These are phyloP conservation scores for Microcebus murinus DNA, from an alignment of 2,113 vertebrate species.

Conservation along the genomic window DNA sequence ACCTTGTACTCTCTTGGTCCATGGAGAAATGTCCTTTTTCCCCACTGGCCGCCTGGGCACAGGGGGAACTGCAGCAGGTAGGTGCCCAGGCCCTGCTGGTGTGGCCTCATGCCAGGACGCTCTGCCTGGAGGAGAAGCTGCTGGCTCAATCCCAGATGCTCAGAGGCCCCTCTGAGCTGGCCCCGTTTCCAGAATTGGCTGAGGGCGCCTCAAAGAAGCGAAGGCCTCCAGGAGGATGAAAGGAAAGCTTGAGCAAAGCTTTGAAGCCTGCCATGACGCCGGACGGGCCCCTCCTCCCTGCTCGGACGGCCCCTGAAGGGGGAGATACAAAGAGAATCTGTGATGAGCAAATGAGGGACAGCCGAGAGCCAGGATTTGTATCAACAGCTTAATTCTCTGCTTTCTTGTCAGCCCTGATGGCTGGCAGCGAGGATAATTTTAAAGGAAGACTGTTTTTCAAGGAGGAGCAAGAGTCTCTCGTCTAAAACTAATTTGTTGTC, in stretches of 20 bases:
- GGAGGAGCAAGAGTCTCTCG: constrained; percentile 79
- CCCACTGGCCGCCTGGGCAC: background rate
- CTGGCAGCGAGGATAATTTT: constrained; percentile 81
- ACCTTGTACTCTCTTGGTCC: background rate
- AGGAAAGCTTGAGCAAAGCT: constrained; percentile 19
- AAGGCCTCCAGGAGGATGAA: constrained; percentile 48
- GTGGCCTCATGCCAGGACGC: background rate
- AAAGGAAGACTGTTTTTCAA: constrained; percentile 81
- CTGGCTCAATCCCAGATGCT: background rate
- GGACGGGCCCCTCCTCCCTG: background rate
- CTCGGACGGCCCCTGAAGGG: constrained; percentile 42
- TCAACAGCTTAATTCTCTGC: constrained; percentile 76
- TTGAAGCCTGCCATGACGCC: constrained; percentile 43
- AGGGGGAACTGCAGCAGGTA: background rate
- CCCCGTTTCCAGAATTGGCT: constrained; percentile 40
- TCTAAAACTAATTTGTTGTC: constrained; percentile 87
- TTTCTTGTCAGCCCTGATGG: constrained; percentile 74
- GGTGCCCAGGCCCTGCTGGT: background rate
- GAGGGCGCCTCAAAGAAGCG: constrained; percentile 53
- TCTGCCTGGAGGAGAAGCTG: background rate
- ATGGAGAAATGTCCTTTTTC: background rate
- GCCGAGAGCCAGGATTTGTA: constrained; percentile 52
- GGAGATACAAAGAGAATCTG: constrained; percentile 79
- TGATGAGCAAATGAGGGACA: constrained; percentile 66
- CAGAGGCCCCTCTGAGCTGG: background rate